Evolutionary conservation across 92 coral and sea anemone genomes (phyloP).

Genomic region (Epizoanthus fatuus): DNA sequence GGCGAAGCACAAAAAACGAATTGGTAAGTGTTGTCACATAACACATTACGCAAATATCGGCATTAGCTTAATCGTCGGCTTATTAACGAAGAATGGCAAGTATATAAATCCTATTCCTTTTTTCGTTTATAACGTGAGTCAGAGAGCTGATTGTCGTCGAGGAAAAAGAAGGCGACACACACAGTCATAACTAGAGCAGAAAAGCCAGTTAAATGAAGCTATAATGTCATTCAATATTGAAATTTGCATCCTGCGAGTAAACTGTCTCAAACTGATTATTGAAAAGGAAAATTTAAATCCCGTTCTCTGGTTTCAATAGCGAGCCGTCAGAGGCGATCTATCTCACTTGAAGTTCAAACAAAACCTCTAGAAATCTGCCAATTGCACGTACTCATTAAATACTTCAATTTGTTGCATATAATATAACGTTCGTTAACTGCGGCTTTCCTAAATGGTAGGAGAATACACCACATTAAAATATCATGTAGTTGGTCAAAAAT

Average conservation of each 20-base stretch:
- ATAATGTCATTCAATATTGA: background rate
- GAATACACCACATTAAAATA: background rate
- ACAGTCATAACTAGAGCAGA: background rate
- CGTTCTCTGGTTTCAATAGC: background rate
- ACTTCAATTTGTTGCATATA: background rate
- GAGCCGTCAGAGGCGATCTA: too few species aligned
- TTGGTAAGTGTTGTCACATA: slow-evolving; percentile 26
- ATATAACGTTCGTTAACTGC: slow-evolving; percentile 11
- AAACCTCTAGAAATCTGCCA: background rate
- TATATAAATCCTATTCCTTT: too few species aligned
- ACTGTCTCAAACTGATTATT: background rate
- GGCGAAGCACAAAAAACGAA: slow-evolving; percentile 27
- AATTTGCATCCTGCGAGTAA: background rate
- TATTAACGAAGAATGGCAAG: slow-evolving; percentile 6
- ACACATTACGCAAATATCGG: background rate
- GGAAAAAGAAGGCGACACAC: too few species aligned
- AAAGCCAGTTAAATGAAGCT: background rate
- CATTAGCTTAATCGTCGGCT: slow-evolving; percentile 25
- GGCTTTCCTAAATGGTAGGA: background rate
- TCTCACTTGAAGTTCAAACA: background rate
- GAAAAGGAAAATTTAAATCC: background rate
- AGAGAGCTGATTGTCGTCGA: too few species aligned
- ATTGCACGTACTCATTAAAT: slow-evolving; percentile 7
- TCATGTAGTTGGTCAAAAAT: background rate
- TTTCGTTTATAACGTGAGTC: background rate